phyloP scores from a whole-genome alignment of 2,797 vertebrate species.

The Gymnoscopelus microlampas region DNA sequence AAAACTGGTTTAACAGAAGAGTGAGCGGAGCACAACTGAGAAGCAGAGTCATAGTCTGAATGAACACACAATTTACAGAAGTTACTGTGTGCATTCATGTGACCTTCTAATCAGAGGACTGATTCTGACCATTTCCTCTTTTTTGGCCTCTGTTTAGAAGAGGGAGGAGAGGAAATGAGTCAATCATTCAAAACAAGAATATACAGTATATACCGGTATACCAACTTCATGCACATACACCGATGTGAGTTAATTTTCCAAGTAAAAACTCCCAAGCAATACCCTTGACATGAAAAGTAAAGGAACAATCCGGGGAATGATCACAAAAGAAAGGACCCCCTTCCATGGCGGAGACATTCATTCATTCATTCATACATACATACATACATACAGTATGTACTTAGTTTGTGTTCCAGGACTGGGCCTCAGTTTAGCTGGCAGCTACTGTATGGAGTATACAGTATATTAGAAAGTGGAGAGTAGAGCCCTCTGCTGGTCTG shows the following conservation, averaged over 20 bases:
- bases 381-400: not conserved
- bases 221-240: too few relatives aligned
- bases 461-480: not conserved
- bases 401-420: not conserved
- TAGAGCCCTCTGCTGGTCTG: conserved; percentile 39
- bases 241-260: too few relatives aligned
- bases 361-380: too few relatives aligned
- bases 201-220: too few relatives aligned
- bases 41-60: not conserved
- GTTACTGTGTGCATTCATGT: conserved; percentile 1
- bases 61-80: conserved; percentile 6
- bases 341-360: too few relatives aligned
- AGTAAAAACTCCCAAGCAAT: too few relatives aligned
- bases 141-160: not conserved
- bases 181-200: too few relatives aligned
- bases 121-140: conserved; percentile 17
- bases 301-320: too few relatives aligned
- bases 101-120: conserved; percentile 8
- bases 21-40: not conserved
- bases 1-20: not conserved
- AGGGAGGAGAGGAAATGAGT: not conserved
- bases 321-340: too few relatives aligned
- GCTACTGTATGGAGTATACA: too few relatives aligned
- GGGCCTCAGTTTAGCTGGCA: not conserved
- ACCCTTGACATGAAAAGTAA: too few relatives aligned